phyloP scores from a whole-genome alignment of 2,113 vertebrate species.

The Cryptoleucopteryx plumbea region DNA sequence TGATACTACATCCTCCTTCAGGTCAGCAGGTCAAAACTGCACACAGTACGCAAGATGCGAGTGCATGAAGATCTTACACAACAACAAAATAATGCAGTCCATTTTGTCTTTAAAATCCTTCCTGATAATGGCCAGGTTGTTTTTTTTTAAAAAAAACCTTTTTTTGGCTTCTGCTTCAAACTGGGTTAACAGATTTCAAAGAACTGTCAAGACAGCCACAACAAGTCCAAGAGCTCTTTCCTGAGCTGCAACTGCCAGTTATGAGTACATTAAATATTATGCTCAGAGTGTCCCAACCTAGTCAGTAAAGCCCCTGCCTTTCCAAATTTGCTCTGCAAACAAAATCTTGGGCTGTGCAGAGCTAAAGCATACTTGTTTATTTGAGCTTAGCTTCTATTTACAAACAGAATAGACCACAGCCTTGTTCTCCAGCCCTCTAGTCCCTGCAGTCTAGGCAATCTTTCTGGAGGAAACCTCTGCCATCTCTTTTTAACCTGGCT shows the following conservation, averaged over 20 bases:
- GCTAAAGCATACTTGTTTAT: not conserved
- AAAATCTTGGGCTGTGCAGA: not conserved
- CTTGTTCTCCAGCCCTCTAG: not conserved
- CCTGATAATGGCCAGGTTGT: not conserved
- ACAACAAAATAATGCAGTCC: not conserved
- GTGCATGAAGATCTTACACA: not conserved
- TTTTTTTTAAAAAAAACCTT: too few species aligned
- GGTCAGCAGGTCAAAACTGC: not conserved
- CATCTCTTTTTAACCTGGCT: not conserved
- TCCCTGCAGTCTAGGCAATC: not conserved
- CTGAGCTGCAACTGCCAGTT: not conserved
- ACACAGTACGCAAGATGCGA: fast-evolving
- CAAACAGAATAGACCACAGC: not conserved
- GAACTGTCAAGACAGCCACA: not conserved
- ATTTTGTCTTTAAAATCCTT: not conserved
- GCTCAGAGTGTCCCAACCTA: not conserved
- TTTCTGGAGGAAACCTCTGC: not conserved
- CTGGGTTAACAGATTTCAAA: not conserved
- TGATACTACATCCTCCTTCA: not conserved
- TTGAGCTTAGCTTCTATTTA: not conserved
- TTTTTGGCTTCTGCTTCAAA: not conserved
- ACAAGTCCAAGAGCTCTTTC: not conserved
- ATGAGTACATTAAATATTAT: not conserved
- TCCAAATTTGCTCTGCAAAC: not conserved
- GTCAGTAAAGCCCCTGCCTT: not conserved